A percentile compares a stretch with the other conserved stretches of the same genome.
These are phyloP conservation scores for Catocala nupta DNA, from an alignment of 2,888 invertebrate species.

Conservation along the genomic window DNA sequence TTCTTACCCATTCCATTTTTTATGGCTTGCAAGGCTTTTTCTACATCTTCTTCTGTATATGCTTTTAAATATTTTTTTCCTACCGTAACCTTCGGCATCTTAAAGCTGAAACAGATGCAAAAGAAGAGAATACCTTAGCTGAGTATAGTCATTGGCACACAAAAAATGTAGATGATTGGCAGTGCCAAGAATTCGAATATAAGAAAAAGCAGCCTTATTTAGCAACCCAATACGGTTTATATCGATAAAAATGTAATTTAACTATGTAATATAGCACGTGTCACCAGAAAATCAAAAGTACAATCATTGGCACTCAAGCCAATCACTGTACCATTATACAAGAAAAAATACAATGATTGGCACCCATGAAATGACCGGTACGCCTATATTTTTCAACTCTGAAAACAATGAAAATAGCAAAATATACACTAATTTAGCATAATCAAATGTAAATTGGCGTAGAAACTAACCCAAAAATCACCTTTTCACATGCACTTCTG, in stretches of 20 bases:
- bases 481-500: constrained; percentile 30
- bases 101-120: constrained; percentile 19
- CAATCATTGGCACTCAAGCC: constrained; percentile 29
- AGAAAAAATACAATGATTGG: constrained; percentile 32
- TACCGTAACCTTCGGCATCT: constrained; percentile 32
- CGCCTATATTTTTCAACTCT: constrained; percentile 33
- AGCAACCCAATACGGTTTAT: constrained; percentile 34
- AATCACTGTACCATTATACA: constrained; percentile 28
- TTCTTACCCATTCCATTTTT: constrained; percentile 26
- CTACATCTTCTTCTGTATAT: constrained; percentile 14
- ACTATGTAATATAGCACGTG: constrained; percentile 28
- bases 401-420: constrained; percentile 33
- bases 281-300: constrained; percentile 32
- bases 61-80: constrained; percentile 36
- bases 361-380: constrained; percentile 24
- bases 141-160: constrained; percentile 40
- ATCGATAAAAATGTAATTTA: constrained; percentile 35
- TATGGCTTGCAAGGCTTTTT: constrained; percentile 10
- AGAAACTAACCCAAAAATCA: constrained; percentile 35
- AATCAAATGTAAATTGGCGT: constrained; percentile 30
- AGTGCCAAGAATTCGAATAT: constrained; percentile 34
- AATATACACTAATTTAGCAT: constrained; percentile 30
- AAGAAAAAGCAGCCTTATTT: constrained; percentile 33
- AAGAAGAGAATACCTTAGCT: constrained; percentile 26
- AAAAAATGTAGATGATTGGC: constrained; percentile 8